Percentiles rank a stretch among this genome's conserved stretches.
Evolutionary conservation across 2,797 vertebrate genomes (phyloP).

Genomic region (Kryptopterus vitreolus): DNA sequence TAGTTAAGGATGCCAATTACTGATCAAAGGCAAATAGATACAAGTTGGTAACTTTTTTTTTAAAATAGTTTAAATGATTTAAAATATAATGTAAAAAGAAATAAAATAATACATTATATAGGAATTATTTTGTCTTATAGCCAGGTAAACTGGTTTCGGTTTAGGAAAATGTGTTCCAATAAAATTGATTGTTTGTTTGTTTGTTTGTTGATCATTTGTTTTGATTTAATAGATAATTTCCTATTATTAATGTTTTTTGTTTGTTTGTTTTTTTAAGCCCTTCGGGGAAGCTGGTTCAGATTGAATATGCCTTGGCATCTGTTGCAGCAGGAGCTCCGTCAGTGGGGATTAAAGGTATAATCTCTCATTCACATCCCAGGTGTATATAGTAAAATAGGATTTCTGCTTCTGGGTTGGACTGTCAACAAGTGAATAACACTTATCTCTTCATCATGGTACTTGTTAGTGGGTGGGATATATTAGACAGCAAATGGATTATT

Average conservation of each 20-base stretch:
- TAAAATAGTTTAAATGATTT: neutral
- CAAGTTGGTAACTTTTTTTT: neutral
- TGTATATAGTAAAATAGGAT: neutral
- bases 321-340: slow-evolving; percentile 97
- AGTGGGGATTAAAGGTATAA: slow-evolving; percentile 86
- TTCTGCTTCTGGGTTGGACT: too few relatives aligned
- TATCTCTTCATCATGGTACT: too few relatives aligned
- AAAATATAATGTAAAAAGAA: neutral
- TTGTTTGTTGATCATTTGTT: neutral
- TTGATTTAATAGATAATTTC: neutral
- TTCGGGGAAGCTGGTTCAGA: slow-evolving; percentile 98
- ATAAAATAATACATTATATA: neutral
- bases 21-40: too few relatives aligned
- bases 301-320: slow-evolving; percentile 97
- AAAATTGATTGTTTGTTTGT: neutral
- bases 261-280: too few relatives aligned
- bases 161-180: neutral
- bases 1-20: too few relatives aligned
- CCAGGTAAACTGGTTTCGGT: neutral
- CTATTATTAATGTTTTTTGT: slow-evolving; percentile 22
- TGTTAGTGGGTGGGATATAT: too few relatives aligned
- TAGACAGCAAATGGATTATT: too few relatives aligned
- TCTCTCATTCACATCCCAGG: neutral
- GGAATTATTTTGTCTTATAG: neutral
- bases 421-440: too few relatives aligned